phyloP scores from a whole-genome alignment of 2,888 invertebrate genomes.

The Nezara viridula region DNA sequence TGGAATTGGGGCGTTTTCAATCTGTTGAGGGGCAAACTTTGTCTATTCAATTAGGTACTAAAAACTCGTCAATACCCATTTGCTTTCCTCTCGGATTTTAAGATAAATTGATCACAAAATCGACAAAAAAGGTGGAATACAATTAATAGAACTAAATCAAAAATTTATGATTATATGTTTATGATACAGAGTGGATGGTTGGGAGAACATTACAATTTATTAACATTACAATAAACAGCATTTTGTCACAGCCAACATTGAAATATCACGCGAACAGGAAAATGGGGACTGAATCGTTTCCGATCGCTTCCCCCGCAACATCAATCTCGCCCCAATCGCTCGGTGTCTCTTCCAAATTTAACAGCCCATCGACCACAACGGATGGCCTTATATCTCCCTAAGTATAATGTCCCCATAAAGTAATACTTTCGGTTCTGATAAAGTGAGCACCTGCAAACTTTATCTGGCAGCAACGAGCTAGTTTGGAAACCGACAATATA shows the following conservation, averaged over 20 bases:
- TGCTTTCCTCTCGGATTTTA: too few relatives aligned
- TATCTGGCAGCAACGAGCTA: neutral
- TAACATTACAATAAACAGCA: neutral
- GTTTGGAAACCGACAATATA: neutral
- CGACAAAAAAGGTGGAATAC: too few relatives aligned
- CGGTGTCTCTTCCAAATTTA: neutral
- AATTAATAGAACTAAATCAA: too few relatives aligned
- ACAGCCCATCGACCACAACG: slow-evolving; percentile 24
- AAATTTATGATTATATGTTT: too few relatives aligned
- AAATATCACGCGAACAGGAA: slow-evolving; percentile 5
- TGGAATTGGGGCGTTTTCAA: too few relatives aligned
- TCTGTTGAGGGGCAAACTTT: too few relatives aligned
- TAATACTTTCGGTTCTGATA: neutral
- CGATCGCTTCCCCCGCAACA: neutral
- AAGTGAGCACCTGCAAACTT: neutral
- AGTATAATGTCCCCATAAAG: neutral
- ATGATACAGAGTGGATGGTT: neutral
- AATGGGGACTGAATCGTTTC: neutral
- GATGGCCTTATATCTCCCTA: neutral
- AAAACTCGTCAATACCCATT: too few relatives aligned
- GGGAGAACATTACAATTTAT: neutral
- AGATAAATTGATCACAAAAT: too few relatives aligned
- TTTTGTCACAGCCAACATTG: neutral
- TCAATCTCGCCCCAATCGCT: slow-evolving; percentile 6
- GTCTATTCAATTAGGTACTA: too few relatives aligned